A percentile compares a stretch with the other conserved stretches of the same genome.
Conservation (phyloP, 2,888 invertebrate species). For the Tortricodes alternella region DNA sequence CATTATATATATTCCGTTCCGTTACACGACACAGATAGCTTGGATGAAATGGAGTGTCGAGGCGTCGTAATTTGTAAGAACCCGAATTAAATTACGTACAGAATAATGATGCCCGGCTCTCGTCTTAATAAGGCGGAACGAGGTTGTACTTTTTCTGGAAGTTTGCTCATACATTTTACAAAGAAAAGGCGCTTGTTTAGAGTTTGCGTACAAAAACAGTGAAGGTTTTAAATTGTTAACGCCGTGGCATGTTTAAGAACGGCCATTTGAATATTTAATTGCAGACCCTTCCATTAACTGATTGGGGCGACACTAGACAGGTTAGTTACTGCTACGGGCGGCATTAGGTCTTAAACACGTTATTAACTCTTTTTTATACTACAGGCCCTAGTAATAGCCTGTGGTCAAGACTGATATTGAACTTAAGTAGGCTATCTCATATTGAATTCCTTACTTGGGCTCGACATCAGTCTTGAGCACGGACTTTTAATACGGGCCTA, state of each 20-base stretch:
- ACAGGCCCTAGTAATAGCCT: too few relatives aligned
- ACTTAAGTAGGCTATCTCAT: too few relatives aligned
- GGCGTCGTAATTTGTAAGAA: slow-evolving; percentile 29
- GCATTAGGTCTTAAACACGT: background rate
- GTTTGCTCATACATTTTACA: slow-evolving; percentile 15
- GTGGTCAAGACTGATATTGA: too few relatives aligned
- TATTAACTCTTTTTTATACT: too few relatives aligned
- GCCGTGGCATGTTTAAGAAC: slow-evolving; percentile 14
- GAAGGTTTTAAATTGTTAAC: slow-evolving; percentile 12
- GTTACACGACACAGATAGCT: slow-evolving; percentile 25
- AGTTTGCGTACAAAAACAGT: slow-evolving; percentile 9
- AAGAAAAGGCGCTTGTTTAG: slow-evolving; percentile 17
- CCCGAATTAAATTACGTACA: slow-evolving; percentile 29
- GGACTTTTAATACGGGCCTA: too few relatives aligned
- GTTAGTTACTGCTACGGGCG: background rate
- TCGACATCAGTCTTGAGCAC: too few relatives aligned
- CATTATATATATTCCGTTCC: slow-evolving; percentile 25
- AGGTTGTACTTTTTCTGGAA: slow-evolving; percentile 15
- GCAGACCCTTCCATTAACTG: slow-evolving; percentile 21
- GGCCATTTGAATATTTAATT: slow-evolving; percentile 24
- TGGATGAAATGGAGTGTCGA: slow-evolving; percentile 30
- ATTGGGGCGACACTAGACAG: slow-evolving; percentile 11
- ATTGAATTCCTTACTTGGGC: too few relatives aligned
- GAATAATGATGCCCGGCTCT: slow-evolving; percentile 26
- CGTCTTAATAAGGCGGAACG: slow-evolving; percentile 26